phyloP scores from a whole-genome alignment of 2,113 vertebrate genomes.

The Nicator chloris region DNA sequence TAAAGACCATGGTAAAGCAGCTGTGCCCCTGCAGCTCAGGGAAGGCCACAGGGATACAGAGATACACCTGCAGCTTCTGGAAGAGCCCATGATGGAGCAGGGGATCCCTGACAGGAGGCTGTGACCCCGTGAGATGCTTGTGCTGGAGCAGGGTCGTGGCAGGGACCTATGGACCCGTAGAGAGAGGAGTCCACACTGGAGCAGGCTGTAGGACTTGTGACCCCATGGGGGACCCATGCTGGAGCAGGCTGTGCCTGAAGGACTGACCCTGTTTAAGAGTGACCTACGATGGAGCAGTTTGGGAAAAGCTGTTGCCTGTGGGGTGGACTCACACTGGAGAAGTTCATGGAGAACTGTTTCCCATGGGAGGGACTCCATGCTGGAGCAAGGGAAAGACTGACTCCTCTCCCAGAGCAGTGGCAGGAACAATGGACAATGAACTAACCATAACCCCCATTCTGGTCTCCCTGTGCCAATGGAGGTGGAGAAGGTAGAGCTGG shows the following conservation, averaged over 20 bases:
- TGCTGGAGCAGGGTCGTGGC: neutral
- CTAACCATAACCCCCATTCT: neutral
- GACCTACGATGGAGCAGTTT: neutral
- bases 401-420: neutral
- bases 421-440: neutral
- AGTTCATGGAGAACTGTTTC: neutral
- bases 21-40: neutral
- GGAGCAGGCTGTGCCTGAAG: neutral
- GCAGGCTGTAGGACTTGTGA: neutral
- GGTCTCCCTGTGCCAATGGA: neutral
- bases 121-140: neutral
- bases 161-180: neutral
- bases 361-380: neutral
- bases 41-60: neutral
- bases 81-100: neutral
- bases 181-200: neutral
- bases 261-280: neutral
- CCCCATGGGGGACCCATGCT: neutral
- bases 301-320: neutral
- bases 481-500: neutral
- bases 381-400: neutral
- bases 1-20: neutral
- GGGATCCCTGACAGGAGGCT: neutral
- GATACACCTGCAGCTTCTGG: neutral
- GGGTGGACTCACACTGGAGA: neutral